Conservation (phyloP, 2,888 invertebrate genomes). For the Orthosia incerta region DNA sequence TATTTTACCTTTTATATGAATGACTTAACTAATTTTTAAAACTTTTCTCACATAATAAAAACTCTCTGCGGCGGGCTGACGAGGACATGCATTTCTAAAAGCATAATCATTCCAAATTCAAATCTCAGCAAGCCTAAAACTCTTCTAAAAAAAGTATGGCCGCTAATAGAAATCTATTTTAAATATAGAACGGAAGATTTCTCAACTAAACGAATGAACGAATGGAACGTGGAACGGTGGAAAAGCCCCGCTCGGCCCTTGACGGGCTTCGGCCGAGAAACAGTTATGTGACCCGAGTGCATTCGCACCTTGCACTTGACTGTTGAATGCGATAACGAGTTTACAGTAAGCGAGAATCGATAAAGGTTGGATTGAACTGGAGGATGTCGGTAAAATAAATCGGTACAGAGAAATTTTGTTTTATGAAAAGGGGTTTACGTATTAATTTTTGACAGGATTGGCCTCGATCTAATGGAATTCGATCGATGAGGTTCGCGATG, state of each 20-base stretch:
- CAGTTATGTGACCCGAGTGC: constrained; percentile 66
- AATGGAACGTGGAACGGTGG: constrained; percentile 46
- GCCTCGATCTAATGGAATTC: background rate
- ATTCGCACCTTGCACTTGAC: constrained; percentile 60
- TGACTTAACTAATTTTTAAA: too few relatives aligned
- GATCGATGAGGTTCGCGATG: background rate
- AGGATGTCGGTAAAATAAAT: background rate
- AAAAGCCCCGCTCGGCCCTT: constrained; percentile 39
- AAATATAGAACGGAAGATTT: constrained; percentile 27
- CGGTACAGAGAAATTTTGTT: background rate
- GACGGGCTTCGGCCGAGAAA: constrained; percentile 57
- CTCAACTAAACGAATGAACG: constrained; percentile 9
- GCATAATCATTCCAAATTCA: background rate
- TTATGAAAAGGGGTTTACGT: too few relatives aligned
- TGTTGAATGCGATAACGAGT: constrained; percentile 18
- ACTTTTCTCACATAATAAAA: too few relatives aligned
- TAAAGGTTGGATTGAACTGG: background rate
- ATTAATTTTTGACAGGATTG: background rate
- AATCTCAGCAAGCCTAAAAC: background rate
- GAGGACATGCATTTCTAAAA: too few relatives aligned
- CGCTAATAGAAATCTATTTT: constrained; percentile 25
- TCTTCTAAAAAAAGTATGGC: background rate
- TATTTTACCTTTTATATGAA: too few relatives aligned
- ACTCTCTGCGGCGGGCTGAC: too few relatives aligned
- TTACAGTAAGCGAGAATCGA: constrained; percentile 11